Percentiles rank a stretch among this genome's conserved stretches.
Evolutionary conservation across 2,888 invertebrate genomes (phyloP).

Genomic region (Boloria selene): DNA sequence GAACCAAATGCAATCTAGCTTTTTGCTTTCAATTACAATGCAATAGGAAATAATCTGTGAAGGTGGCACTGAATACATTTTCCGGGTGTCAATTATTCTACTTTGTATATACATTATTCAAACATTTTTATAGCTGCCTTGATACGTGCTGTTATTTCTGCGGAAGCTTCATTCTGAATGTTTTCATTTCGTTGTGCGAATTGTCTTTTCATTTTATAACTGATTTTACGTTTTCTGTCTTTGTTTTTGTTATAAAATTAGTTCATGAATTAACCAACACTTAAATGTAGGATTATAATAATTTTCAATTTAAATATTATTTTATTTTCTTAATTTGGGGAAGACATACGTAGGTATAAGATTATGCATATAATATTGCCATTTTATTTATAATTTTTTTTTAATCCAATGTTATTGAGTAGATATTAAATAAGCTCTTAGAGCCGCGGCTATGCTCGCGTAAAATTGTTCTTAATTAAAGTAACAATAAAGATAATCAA

Average conservation of each 20-base stretch:
- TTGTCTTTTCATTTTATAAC: slow-evolving; percentile 21
- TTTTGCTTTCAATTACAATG: slow-evolving; percentile 26
- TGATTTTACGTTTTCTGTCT: slow-evolving; percentile 5
- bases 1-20: background rate
- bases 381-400: no score
- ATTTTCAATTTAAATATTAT: background rate
- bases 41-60: slow-evolving; percentile 43
- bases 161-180: slow-evolving; percentile 33
- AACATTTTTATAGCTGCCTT: slow-evolving; percentile 47
- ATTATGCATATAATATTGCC: no score
- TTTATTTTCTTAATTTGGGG: no score
- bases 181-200: slow-evolving; percentile 35
- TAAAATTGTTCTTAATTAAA: no score
- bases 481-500: no score
- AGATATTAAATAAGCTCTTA: no score
- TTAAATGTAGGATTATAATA: background rate
- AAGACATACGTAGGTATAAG: no score
- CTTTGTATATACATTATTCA: slow-evolving; percentile 52
- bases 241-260: background rate
- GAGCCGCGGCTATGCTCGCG: no score
- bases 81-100: slow-evolving; percentile 46
- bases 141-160: slow-evolving; percentile 41
- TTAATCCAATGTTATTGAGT: no score
- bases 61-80: slow-evolving; percentile 52
- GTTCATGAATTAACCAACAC: background rate